These are phyloP conservation scores for Didymodactylos carnosus DNA, from an alignment of 2,888 invertebrate species.

Conservation along the genomic window DNA sequence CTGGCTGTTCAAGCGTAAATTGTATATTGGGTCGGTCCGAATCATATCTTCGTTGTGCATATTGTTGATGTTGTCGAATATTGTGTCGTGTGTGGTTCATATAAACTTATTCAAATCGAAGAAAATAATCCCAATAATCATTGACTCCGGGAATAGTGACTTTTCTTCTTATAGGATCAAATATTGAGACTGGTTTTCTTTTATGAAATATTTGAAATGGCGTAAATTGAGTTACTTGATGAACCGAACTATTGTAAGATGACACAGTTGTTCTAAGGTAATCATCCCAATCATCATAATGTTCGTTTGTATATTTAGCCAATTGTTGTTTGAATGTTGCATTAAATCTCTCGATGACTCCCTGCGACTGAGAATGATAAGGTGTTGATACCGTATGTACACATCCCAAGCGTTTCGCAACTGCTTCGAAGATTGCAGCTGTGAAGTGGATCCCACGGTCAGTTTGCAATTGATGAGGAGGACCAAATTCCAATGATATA, in stretches of 20 bases:
- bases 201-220: not conserved
- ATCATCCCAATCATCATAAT: not conserved
- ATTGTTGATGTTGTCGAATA: not conserved
- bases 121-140: not conserved
- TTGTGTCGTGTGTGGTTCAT: not conserved
- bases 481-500: conserved; percentile 16
- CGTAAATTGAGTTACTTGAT: not conserved
- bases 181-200: not conserved
- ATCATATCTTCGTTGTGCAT: not conserved
- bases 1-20: not conserved
- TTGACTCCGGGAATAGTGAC: not conserved
- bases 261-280: not conserved
- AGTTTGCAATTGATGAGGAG: conserved; percentile 16
- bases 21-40: not conserved
- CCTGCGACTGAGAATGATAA: conserved; percentile 16
- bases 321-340: conserved; percentile 14
- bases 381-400: conserved; percentile 15
- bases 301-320: not conserved
- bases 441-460: conserved; percentile 18
- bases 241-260: not conserved
- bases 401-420: conserved; percentile 14
- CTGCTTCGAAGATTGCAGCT: conserved; percentile 15
- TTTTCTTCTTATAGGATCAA: not conserved
- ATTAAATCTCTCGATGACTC: conserved; percentile 17
- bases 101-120: not conserved